Evolutionary conservation across 2,113 vertebrate species (phyloP), one percentile per base, ranked within the genome.

Genomic region (Petroica traversi): DNA sequence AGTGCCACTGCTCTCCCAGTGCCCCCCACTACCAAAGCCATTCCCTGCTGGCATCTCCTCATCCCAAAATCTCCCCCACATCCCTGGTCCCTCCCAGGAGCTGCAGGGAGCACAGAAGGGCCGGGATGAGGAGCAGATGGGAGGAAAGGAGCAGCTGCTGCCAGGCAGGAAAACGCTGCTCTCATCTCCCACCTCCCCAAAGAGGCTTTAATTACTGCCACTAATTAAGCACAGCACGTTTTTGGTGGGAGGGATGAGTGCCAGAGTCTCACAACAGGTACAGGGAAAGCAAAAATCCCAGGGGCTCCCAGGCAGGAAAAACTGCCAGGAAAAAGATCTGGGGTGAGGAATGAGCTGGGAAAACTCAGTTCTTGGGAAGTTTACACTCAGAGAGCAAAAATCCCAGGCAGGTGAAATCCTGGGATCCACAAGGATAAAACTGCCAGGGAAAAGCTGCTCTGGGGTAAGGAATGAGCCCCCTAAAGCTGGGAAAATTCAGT

Each of bases 191-290:
- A 90, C 92, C 83, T 90, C 91, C 91, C 83, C 1, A 6, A 13
- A 83, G 48, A 79, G 92, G 52, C 9, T 93, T 87, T 92, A 96
- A 92, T 96, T 95, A 89, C 48, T 9, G 5, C 2, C 34, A 45
- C 43, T 68, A 95, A 97, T 96, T 95, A 96, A 87, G 91, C 76
- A 48, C 89, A 22, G 91, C 88, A 11, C 22, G 51, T 74, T 74
- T 79, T 40, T 5, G 12, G 16, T 14, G 6, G 6, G 14, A 2
- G 77, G 95, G 89, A 89, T 36, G 36, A 52, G 15, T 14, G 51
- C 36, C 51, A 29, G 29, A 57, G 67, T 52, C 52, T 43, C 5
- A 0, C 84, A 73, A 13, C 61, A 72, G 95, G 89, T 63, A 43
- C 4, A 1, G 79, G 63, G 59, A 76, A n/a, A 72, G 76, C 85